Conservation (phyloP, 1,140 invertebrate genomes). For the Cydia fagiglandana region DNA sequence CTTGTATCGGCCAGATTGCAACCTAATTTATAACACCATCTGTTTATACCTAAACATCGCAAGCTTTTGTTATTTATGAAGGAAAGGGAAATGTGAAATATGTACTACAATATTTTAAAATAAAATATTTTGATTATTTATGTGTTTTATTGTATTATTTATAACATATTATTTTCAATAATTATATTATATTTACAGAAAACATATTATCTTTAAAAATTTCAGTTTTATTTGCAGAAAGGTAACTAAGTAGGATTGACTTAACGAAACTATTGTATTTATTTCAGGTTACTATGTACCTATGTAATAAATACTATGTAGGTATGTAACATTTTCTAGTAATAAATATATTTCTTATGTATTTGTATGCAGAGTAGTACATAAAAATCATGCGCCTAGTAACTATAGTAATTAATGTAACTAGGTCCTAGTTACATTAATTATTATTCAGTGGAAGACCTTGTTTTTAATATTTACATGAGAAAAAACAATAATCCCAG, state of each 20-base stretch:
- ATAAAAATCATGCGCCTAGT: background rate
- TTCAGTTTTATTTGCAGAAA: background rate
- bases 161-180: slow-evolving; percentile 10
- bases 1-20: background rate
- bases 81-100: background rate
- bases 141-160: slow-evolving; percentile 23
- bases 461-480: background rate
- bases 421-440: background rate
- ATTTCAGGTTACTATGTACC: no score
- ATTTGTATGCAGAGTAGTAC: background rate
- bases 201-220: background rate
- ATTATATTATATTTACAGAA: slow-evolving; percentile 21
- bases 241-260: background rate
- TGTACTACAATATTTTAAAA: background rate
- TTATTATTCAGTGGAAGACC: background rate
- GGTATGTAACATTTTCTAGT: no score
- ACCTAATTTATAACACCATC: background rate
- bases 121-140: slow-evolving; percentile 24
- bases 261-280: background rate
- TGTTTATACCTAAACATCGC: background rate
- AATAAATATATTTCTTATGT: background rate
- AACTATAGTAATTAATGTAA: no score
- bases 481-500: background rate
- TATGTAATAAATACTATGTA: no score
- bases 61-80: background rate